Percentiles rank a stretch among this genome's conserved stretches.
These are phyloP conservation scores for Saimiri boliviensis DNA, from an alignment of 2,113 vertebrate species.

Conservation along the genomic window DNA sequence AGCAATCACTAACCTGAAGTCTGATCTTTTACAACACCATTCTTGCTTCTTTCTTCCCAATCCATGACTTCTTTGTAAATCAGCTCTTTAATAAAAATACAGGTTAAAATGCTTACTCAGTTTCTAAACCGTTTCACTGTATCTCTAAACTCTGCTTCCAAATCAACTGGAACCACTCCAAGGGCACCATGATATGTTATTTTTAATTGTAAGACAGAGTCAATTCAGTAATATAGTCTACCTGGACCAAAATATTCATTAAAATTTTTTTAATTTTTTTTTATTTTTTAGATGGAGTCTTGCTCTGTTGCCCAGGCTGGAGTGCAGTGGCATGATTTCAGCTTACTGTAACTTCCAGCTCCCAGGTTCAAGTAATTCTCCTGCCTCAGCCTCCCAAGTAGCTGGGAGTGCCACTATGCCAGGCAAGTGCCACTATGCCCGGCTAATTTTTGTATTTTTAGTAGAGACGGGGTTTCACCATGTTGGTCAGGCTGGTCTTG, in stretches of 20 bases:
- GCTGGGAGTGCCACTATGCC: no score
- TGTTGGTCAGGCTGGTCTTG: no score
- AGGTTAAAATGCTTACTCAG: neutral
- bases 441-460: no score
- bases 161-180: neutral
- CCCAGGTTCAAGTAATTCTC: no score
- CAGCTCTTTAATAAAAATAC: conserved; percentile 86
- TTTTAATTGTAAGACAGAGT: neutral
- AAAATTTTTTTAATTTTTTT: no score
- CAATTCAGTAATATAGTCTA: neutral
- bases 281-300: no score
- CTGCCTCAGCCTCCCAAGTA: no score
- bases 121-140: neutral
- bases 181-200: neutral
- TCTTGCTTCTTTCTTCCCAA: conserved; percentile 98
- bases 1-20: conserved; percentile 92
- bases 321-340: no score
- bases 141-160: neutral
- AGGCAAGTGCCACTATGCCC: no score
- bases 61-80: conserved; percentile 99
- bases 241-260: neutral
- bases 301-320: no score
- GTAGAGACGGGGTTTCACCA: no score
- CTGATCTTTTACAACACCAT: conserved; percentile 96
- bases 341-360: no score